A percentile compares a stretch with the other conserved stretches of the same genome.
These are phyloP conservation scores for Brachionus paranguensis DNA, from an alignment of 1,140 invertebrate species.

Conservation along the genomic window DNA sequence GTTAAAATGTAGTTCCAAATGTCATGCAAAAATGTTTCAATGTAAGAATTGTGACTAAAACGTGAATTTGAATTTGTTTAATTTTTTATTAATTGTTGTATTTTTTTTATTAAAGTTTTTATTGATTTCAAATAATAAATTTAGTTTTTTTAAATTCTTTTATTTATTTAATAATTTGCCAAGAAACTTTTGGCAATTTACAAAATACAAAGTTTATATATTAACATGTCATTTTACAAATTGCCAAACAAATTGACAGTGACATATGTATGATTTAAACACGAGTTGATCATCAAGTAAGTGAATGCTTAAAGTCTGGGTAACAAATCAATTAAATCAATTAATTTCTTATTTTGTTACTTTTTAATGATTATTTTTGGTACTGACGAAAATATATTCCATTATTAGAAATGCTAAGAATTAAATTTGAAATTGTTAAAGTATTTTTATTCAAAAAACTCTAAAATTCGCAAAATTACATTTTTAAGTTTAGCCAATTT, in stretches of 20 bases:
- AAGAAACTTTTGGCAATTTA: background rate
- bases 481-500: too few relatives aligned
- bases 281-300: too few relatives aligned
- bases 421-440: background rate
- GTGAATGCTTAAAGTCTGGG: too few relatives aligned
- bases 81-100: too few relatives aligned
- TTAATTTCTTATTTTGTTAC: too few relatives aligned
- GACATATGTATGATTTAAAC: too few relatives aligned
- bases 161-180: background rate
- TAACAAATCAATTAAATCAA: too few relatives aligned
- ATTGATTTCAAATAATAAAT: background rate
- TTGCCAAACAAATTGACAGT: background rate
- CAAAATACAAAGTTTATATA: background rate
- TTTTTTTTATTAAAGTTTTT: too few relatives aligned
- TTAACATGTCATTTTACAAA: slow-evolving; percentile 2
- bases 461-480: too few relatives aligned
- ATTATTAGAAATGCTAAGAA: background rate
- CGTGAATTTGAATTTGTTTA: background rate
- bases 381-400: too few relatives aligned
- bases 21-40: background rate
- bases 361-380: too few relatives aligned
- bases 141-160: background rate
- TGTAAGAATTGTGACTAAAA: slow-evolving; percentile 2
- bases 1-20: background rate
- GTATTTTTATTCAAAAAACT: background rate